Conservation (phyloP, 1,140 invertebrate species). For the Lasaia peninsularis region DNA sequence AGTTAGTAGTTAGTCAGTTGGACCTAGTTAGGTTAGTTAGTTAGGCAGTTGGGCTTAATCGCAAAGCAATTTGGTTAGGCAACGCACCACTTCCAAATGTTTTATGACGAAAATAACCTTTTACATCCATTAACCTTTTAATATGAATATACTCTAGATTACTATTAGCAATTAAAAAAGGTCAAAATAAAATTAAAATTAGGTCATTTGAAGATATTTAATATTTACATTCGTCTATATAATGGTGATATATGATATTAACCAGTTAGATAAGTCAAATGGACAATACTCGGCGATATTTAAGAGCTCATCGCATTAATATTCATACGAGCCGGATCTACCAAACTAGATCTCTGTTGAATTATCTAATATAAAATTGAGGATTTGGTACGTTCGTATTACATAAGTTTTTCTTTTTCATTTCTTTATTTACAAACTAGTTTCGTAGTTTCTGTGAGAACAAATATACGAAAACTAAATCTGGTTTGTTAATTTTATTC, state of each 20-base stretch:
- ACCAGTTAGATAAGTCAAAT: slow-evolving; percentile 26
- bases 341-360: slow-evolving; percentile 17
- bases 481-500: too few relatives aligned
- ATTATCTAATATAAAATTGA: slow-evolving; percentile 18
- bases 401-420: not conserved
- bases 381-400: not conserved
- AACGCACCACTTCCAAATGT: not conserved
- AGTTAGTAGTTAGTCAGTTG: too few relatives aligned
- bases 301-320: not conserved
- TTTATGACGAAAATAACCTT: not conserved
- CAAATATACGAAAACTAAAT: too few relatives aligned
- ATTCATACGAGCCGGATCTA: slow-evolving; percentile 27
- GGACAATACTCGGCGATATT: slow-evolving; percentile 18
- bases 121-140: not conserved
- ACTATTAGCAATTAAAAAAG: not conserved
- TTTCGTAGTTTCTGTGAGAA: too few relatives aligned
- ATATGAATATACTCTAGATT: not conserved
- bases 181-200: not conserved
- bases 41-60: too few relatives aligned
- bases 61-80: too few relatives aligned
- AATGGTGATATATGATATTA: slow-evolving; percentile 28
- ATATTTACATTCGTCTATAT: not conserved
- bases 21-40: too few relatives aligned
- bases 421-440: not conserved
- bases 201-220: not conserved